phyloP scores from a whole-genome alignment of 1,140 invertebrate species.

The Charaxes varanes region DNA sequence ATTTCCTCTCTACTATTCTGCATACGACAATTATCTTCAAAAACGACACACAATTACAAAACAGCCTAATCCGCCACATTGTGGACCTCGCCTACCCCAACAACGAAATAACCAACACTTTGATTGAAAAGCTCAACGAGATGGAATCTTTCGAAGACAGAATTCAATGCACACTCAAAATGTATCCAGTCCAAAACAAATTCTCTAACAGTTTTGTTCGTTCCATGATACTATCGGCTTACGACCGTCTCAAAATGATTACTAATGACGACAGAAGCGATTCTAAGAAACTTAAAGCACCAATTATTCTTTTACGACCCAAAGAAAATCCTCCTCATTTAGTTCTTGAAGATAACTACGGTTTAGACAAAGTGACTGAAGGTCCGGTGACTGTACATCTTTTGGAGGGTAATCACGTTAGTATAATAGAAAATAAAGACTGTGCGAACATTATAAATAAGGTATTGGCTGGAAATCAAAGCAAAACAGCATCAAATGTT shows the following conservation, averaged over 20 bases:
- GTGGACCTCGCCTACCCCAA: conserved; percentile 73
- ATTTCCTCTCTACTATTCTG: conserved; percentile 70
- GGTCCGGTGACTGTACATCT: too few species aligned
- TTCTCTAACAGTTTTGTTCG: conserved; percentile 72
- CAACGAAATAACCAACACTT: conserved; percentile 59
- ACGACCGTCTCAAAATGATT: conserved; percentile 75
- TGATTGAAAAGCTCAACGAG: conserved; percentile 71
- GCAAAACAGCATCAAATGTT: too few species aligned
- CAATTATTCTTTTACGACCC: conserved; percentile 79
- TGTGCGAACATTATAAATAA: conserved; percentile 77
- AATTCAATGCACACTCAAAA: conserved; percentile 47
- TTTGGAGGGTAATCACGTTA: conserved; percentile 82
- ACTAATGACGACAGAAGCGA: conserved; percentile 52
- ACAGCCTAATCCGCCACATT: conserved; percentile 70
- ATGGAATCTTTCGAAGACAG: conserved; percentile 72
- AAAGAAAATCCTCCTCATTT: conserved; percentile 65
- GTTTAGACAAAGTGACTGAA: conserved; percentile 74
- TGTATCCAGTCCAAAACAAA: conserved; percentile 44
- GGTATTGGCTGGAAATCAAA: conserved; percentile 29
- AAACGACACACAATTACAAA: conserved; percentile 71
- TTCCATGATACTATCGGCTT: conserved; percentile 66
- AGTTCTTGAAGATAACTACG: too few species aligned
- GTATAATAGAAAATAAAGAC: conserved; percentile 79
- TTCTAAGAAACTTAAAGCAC: conserved; percentile 72
- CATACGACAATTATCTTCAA: conserved; percentile 54